Evolutionary conservation across 2,113 vertebrate genomes (phyloP).

Genomic region (Nesogale talazaci): DNA sequence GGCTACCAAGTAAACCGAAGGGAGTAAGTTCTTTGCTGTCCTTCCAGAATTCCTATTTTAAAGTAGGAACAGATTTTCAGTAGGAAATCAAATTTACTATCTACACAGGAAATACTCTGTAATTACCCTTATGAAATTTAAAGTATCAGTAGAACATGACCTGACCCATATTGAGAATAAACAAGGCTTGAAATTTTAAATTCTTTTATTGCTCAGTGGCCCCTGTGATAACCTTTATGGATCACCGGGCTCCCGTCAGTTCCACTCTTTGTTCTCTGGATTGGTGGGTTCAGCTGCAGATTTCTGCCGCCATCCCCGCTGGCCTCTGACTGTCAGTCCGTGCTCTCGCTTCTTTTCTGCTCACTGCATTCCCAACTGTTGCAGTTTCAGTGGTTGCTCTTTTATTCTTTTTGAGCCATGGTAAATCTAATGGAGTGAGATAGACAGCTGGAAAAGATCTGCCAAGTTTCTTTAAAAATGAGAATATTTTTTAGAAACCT

Average conservation of each 20-base stretch:
- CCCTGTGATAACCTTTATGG: background rate
- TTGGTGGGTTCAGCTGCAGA: background rate
- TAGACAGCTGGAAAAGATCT: background rate
- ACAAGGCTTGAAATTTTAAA: background rate
- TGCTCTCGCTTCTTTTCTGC: background rate
- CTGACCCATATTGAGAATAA: background rate
- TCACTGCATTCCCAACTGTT: background rate
- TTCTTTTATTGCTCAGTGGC: background rate
- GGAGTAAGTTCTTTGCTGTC: constrained; percentile 85
- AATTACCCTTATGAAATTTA: constrained; percentile 33
- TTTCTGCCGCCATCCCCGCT: background rate
- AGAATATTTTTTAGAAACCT: background rate
- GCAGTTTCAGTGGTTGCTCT: background rate
- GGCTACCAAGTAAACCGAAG: constrained; percentile 88
- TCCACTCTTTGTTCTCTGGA: too few relatives aligned
- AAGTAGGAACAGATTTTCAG: background rate
- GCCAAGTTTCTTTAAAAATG: background rate
- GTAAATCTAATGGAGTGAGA: background rate
- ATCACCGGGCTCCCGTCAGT: background rate
- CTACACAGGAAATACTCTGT: background rate
- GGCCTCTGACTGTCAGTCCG: background rate
- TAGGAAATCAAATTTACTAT: constrained; percentile 31
- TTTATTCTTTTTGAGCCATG: background rate
- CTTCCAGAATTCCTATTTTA: background rate
- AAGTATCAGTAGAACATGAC: background rate